Evolutionary conservation across 2,113 vertebrate species (phyloP).

Genomic region (Rhinoderma darwinii): DNA sequence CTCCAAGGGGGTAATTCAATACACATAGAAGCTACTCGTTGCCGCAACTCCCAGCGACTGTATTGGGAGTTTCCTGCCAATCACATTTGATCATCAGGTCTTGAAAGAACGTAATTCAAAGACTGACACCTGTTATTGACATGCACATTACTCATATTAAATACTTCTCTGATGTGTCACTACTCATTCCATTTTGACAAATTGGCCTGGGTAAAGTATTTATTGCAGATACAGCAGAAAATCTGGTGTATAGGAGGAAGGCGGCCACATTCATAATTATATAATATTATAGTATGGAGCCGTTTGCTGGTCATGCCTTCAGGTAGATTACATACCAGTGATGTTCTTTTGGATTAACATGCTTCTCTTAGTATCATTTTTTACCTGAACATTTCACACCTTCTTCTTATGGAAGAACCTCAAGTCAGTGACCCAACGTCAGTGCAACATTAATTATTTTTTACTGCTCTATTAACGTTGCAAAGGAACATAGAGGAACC

Average conservation of each 20-base stretch:
- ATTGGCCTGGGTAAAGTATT: constrained; percentile 35
- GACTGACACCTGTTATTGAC: constrained; percentile 14
- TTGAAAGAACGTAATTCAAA: neutral
- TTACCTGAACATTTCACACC: constrained; percentile 21
- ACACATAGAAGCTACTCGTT: constrained; percentile 23
- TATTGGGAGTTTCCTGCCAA: constrained; percentile 36
- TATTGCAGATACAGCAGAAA: neutral
- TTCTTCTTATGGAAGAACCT: neutral
- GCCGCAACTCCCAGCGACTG: constrained; percentile 15
- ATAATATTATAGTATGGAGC: neutral
- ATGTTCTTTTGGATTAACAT: neutral
- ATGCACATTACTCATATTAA: constrained; percentile 54
- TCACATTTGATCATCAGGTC: constrained; percentile 11
- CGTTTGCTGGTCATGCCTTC: constrained; percentile 18
- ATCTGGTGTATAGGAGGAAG: neutral
- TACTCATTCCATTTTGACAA: constrained; percentile 42
- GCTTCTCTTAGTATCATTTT: constrained; percentile 27
- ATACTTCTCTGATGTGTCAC: constrained; percentile 52
- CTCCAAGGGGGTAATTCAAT: constrained; percentile 58
- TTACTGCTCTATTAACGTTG: neutral
- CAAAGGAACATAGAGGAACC: neutral
- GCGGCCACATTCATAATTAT: neutral
- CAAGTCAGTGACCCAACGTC: neutral
- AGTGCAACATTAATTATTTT: neutral
- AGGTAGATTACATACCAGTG: constrained; percentile 45